Evolutionary conservation across 2,797 vertebrate genomes (phyloP).

Genomic region (Limosa lapponica): DNA sequence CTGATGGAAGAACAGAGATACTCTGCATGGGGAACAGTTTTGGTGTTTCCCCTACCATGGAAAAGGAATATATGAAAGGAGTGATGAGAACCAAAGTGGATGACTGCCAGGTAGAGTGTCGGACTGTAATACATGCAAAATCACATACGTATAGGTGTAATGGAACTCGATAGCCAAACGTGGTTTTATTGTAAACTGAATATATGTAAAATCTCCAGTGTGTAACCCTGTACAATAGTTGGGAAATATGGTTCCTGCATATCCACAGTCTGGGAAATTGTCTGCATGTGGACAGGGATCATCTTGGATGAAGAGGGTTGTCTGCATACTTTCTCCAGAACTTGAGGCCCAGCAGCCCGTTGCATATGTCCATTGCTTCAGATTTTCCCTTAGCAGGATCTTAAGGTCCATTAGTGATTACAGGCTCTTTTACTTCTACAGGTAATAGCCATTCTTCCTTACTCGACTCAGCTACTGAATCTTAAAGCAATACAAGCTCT

Average conservation of each 20-base stretch:
- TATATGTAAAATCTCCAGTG: neutral
- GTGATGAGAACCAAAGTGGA: conserved; percentile 99
- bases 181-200: neutral
- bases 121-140: neutral
- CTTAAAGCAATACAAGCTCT: neutral
- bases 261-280: neutral
- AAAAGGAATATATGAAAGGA: conserved; percentile 98
- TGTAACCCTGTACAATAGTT: neutral
- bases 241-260: neutral
- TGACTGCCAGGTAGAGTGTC: conserved; percentile 92
- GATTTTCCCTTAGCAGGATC: neutral
- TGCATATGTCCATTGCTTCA: neutral
- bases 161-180: neutral
- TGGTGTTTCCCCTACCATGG: conserved; percentile 98
- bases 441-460: neutral
- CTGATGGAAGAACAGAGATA: conserved; percentile 92
- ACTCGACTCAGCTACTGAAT: neutral
- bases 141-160: neutral
- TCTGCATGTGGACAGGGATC: neutral
- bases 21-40: conserved; percentile 99
- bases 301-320: neutral
- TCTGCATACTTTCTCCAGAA: neutral
- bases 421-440: neutral
- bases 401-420: neutral
- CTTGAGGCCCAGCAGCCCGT: neutral